phyloP scores from a whole-genome alignment of 2,113 vertebrate genomes.

The Oxygymnocypris stewartii region DNA sequence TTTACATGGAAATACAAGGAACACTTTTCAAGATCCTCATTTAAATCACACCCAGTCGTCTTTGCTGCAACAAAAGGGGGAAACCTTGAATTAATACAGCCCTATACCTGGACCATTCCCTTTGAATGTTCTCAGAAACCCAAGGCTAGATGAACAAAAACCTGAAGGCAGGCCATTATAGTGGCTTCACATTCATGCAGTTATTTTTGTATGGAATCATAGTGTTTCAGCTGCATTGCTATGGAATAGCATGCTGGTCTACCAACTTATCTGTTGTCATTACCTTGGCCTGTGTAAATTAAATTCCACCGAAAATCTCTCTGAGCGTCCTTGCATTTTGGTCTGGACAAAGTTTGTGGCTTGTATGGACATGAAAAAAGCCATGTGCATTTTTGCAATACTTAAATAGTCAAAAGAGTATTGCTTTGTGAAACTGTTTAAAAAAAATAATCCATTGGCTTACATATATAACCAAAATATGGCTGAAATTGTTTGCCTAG shows the following conservation, averaged over 20 bases:
- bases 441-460: too few species aligned
- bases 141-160: conserved; percentile 7
- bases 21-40: background rate
- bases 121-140: conserved; percentile 14
- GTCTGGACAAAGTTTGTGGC: background rate
- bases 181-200: background rate
- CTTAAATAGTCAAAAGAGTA: background rate
- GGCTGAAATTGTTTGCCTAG: background rate
- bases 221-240: background rate
- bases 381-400: background rate
- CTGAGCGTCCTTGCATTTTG: too few species aligned
- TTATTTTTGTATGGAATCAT: background rate
- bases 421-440: background rate
- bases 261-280: background rate
- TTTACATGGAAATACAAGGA: background rate
- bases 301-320: background rate
- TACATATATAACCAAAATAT: background rate
- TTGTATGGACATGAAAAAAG: background rate
- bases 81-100: background rate
- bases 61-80: conserved; percentile 9
- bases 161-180: background rate
- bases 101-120: background rate
- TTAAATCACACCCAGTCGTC: background rate
- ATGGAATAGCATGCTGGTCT: background rate
- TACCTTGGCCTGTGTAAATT: background rate